Conservation (phyloP, 2,888 invertebrate genomes). For the Athalia rosae region DNA sequence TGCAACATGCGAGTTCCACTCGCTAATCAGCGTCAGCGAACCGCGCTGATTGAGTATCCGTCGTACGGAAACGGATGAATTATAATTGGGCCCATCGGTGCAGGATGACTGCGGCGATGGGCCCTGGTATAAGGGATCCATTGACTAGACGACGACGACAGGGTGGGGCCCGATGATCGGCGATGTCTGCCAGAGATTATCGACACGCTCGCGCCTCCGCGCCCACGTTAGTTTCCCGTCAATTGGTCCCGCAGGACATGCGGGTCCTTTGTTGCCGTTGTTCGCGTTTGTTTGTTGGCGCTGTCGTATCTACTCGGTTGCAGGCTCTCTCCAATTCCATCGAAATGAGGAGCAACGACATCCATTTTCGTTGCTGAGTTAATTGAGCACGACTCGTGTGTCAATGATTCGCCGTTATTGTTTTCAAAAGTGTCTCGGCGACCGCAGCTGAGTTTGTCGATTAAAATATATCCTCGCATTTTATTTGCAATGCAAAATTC, state of each 20-base stretch:
- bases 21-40: slow-evolving; percentile 38
- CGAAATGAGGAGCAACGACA: background rate
- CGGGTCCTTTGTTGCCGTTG: slow-evolving; percentile 37
- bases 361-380: background rate
- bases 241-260: slow-evolving; percentile 6
- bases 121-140: background rate
- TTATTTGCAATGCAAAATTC: too few species aligned
- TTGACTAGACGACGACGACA: slow-evolving; percentile 39
- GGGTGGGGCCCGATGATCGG: slow-evolving; percentile 42
- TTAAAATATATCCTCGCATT: too few species aligned
- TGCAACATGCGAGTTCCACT: background rate
- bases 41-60: slow-evolving; percentile 32
- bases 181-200: slow-evolving; percentile 47
- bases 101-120: slow-evolving; percentile 28
- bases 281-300: slow-evolving; percentile 30
- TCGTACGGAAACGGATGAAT: slow-evolving; percentile 40
- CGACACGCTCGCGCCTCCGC: slow-evolving; percentile 47
- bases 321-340: slow-evolving; percentile 25
- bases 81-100: slow-evolving; percentile 47
- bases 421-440: background rate
- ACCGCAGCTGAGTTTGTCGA: too few species aligned
- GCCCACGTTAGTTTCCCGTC: slow-evolving; percentile 42
- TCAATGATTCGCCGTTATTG: background rate
- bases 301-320: slow-evolving; percentile 4
- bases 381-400: slow-evolving; percentile 15